Evolutionary conservation across 2,113 vertebrate genomes (phyloP).

Genomic region (Paedocypris sp.): DNA sequence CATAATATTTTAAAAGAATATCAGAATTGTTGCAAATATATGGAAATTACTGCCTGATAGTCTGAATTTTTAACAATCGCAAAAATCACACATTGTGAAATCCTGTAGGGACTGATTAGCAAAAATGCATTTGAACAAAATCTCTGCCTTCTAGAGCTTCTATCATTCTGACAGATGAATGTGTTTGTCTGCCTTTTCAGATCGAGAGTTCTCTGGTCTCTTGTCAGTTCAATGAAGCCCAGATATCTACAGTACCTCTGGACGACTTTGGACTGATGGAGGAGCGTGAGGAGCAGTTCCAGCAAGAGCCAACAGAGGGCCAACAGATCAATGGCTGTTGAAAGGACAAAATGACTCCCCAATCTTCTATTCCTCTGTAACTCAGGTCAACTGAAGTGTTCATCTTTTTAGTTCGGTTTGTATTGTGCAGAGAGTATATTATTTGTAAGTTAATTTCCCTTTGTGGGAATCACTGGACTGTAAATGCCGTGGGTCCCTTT

Average conservation of each 20-base stretch:
- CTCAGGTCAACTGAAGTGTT: constrained; percentile 82
- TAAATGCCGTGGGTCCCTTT: constrained; percentile 21
- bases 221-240: constrained; percentile 57
- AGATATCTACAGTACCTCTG: constrained; percentile 67
- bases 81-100: too few species aligned
- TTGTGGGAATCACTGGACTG: constrained; percentile 36
- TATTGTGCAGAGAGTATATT: constrained; percentile 58
- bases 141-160: too few species aligned
- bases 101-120: too few species aligned
- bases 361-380: constrained; percentile 58
- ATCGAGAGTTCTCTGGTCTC: constrained; percentile 34
- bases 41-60: too few species aligned
- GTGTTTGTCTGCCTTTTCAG: constrained; percentile 37
- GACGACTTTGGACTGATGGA: constrained; percentile 66
- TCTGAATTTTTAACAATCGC: too few species aligned
- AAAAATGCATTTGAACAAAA: too few species aligned
- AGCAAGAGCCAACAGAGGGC: constrained; percentile 38
- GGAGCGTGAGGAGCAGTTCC: constrained; percentile 52
- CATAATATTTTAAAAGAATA: too few species aligned
- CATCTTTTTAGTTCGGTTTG: constrained; percentile 56
- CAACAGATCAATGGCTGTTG: constrained; percentile 49
- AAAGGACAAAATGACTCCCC: constrained; percentile 48
- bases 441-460: constrained; percentile 35
- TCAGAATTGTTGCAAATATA: too few species aligned
- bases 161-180: too few species aligned